These are phyloP conservation scores for Luffia ferchaultella DNA, from an alignment of 2,888 invertebrate genomes.

Conservation along the genomic window DNA sequence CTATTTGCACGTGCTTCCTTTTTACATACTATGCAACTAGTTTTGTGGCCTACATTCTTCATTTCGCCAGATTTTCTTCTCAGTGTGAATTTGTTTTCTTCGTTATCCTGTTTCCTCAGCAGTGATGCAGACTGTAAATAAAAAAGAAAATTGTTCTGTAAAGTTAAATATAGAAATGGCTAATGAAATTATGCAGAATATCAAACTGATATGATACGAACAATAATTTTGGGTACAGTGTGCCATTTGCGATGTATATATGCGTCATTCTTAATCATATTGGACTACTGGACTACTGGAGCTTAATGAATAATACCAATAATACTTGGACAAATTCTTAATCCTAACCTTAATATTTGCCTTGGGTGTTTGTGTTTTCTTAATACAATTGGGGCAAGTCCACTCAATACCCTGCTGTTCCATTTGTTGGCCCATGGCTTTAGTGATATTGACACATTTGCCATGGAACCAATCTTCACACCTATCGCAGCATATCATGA, in stretches of 20 bases:
- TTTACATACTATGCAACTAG: constrained; percentile 80
- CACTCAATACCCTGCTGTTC: constrained; percentile 88
- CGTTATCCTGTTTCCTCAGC: neutral
- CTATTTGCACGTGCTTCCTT: constrained; percentile 79
- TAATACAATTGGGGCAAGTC: constrained; percentile 86
- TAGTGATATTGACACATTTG: constrained; percentile 94
- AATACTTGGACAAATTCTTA: neutral
- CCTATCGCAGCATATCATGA: constrained; percentile 97
- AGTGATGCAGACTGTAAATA: neutral
- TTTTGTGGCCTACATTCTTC: constrained; percentile 29
- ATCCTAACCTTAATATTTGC: constrained; percentile 5
- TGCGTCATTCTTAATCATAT: too few species aligned
- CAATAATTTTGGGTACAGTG: too few species aligned
- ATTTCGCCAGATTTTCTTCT: neutral
- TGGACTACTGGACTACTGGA: too few species aligned
- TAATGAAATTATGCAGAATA: too few species aligned
- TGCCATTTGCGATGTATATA: too few species aligned
- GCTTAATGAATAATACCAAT: too few species aligned
- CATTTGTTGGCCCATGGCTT: constrained; percentile 91
- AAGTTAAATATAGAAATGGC: too few species aligned
- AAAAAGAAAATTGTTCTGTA: neutral
- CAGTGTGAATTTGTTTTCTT: neutral
- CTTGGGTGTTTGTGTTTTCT: constrained; percentile 53
- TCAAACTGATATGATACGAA: too few species aligned
- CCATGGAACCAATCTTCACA: constrained; percentile 99